These are phyloP conservation scores for Brachypteracias leptosomus DNA, from an alignment of 2,113 vertebrate species.

Conservation along the genomic window DNA sequence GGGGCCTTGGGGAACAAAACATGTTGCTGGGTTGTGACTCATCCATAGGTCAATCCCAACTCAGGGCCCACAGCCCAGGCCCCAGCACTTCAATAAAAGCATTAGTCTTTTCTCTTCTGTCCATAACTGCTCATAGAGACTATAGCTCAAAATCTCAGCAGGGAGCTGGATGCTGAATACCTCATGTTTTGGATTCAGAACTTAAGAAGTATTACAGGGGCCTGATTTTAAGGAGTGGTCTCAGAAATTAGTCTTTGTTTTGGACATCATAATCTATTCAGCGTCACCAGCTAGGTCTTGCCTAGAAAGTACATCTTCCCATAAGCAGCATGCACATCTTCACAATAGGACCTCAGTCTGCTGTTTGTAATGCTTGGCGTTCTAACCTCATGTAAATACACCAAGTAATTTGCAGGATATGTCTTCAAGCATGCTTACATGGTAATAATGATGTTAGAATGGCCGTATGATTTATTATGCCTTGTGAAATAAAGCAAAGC, in stretches of 20 bases:
- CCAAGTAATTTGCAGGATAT: constrained; percentile 49
- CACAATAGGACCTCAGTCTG: constrained; percentile 29
- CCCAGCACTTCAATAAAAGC: too few relatives aligned
- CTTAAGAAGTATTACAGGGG: neutral
- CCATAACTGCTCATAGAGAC: neutral
- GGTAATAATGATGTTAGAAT: constrained; percentile 58
- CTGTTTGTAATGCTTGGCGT: constrained; percentile 50
- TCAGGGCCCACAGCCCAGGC: too few relatives aligned
- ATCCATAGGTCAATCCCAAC: too few relatives aligned
- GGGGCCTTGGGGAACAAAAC: too few relatives aligned
- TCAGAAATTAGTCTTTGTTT: constrained; percentile 6
- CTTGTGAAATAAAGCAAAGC: constrained; percentile 66
- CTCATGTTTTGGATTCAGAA: neutral
- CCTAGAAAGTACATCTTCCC: neutral
- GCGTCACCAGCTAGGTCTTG: neutral
- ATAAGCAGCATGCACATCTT: constrained; percentile 18
- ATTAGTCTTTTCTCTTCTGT: neutral
- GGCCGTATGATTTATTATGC: constrained; percentile 72
- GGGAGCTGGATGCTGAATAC: neutral
- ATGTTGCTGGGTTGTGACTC: too few relatives aligned
- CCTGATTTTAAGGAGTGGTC: neutral
- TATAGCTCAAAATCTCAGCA: neutral
- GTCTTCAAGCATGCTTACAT: constrained; percentile 60
- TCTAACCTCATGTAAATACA: constrained; percentile 67
- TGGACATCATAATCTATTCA: neutral